Conservation (phyloP, 2,888 invertebrate species). For the Drosophila multiciliata region DNA sequence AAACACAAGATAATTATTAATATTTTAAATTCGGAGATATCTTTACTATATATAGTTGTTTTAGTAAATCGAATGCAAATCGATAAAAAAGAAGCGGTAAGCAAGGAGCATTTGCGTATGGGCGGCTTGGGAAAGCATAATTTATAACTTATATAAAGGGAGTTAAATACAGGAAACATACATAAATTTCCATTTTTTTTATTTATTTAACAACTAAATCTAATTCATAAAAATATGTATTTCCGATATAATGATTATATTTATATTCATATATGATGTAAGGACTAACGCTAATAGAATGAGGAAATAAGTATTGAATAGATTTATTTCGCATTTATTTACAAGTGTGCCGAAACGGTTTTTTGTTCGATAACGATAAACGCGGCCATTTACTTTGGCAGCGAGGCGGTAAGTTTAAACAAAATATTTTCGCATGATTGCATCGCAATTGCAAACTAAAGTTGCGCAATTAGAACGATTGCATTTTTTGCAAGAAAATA, state of each 20-base stretch:
- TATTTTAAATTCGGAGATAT: background rate
- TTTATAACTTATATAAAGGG: conserved; percentile 23
- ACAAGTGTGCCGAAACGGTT: background rate
- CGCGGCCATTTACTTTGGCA: background rate
- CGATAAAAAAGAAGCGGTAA: conserved; percentile 18
- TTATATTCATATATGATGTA: background rate
- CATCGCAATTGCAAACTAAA: conserved; percentile 30
- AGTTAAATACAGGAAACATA: conserved; percentile 8
- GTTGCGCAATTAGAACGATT: conserved; percentile 75
- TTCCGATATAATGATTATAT: background rate
- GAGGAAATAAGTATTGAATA: background rate
- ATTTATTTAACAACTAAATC: background rate
- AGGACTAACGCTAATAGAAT: background rate
- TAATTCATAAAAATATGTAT: background rate
- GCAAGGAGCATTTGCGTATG: conserved; percentile 18
- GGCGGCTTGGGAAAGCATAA: conserved; percentile 10
- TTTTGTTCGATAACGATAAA: conserved; percentile 43
- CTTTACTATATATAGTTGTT: background rate
- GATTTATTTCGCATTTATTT: background rate
- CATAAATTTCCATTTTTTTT: too few relatives aligned
- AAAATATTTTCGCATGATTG: conserved; percentile 46
- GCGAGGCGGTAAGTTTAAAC: conserved; percentile 48
- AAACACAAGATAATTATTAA: background rate
- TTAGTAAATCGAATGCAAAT: background rate
- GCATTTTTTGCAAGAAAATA: conserved; percentile 64